Evolutionary conservation across 1,140 invertebrate species (phyloP), one percentile per base, ranked within the genome.

Genomic region (Oncopodura yosiiana): DNA sequence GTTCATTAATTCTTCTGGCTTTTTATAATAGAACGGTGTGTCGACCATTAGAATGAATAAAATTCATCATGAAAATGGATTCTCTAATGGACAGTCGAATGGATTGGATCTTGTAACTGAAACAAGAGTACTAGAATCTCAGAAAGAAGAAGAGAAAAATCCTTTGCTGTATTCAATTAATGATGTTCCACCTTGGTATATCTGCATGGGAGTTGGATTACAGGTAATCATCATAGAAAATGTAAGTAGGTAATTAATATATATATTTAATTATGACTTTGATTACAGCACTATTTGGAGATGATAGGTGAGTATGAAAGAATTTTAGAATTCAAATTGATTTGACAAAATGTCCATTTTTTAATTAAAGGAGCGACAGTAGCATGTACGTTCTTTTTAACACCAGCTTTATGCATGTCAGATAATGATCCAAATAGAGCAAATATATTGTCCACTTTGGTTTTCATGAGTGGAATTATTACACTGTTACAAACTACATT

Each of bases 361-460:
- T 69, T 24, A 0, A 88, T 90, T 84, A 86, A 91, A 32, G 87
- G 86, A 0, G 84, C 83, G 0, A 88, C 87, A 23, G 83, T 91
- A 0, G 81, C 86, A 1, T 86, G 88, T 56, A 86, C 87, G 0
- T 86, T 90, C 61, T 82, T 93, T 34, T 68, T 92, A 29, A 82
- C 84, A 14, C 83, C 84, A 3, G 79, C 82, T 0, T 71, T 92
- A 1, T 92, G 88, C 68, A 88, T 93, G 78, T 74, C 74, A 26
- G 39, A 57, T 14, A 37, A 48, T 30, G 83, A 87, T 69, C 83
- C 85, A 0, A 78, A 82, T n/a, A 73, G 81, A 39, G 84, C 81
- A 56, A 77, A 87, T 64, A 82, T 94, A 21, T 85, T 92, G 53
- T 86, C 83, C 0, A 90, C 87, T 0, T 87, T 89, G 76, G 87